Conservation (phyloP, 1,140 invertebrate genomes). For the Pygmarrhopalites habei region DNA sequence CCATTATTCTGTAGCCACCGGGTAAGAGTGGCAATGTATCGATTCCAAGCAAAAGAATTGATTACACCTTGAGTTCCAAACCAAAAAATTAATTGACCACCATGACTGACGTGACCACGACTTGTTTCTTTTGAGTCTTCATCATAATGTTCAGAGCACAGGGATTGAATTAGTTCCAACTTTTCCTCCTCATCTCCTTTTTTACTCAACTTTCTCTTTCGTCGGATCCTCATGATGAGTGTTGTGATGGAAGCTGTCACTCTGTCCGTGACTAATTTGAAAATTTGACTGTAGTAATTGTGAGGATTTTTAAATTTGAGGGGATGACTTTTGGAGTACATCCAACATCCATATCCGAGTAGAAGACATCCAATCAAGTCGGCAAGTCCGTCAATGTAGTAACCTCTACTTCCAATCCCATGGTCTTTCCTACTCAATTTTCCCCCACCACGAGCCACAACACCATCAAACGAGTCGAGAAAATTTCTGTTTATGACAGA, state of each 20-base stretch:
- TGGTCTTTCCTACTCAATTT: neutral
- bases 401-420: neutral
- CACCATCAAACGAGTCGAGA: neutral
- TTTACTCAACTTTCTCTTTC: no score
- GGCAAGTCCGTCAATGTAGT: neutral
- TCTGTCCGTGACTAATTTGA: no score
- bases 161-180: no score
- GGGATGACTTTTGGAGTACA: neutral
- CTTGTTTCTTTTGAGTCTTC: no score
- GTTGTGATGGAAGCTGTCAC: no score
- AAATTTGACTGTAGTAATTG: neutral
- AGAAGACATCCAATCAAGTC: neutral
- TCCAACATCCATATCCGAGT: neutral
- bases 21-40: neutral
- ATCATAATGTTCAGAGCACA: no score
- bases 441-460: neutral
- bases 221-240: no score
- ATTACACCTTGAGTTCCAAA: neutral
- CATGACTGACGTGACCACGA: no score
- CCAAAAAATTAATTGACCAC: neutral
- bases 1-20: neutral
- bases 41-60: neutral
- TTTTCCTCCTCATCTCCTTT: no score
- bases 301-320: neutral
- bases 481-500: no score